Evolutionary conservation across 37 sponge, comb jelly and placozoan genomes (phyloP).

Genomic region (Bolinopsis microptera): DNA sequence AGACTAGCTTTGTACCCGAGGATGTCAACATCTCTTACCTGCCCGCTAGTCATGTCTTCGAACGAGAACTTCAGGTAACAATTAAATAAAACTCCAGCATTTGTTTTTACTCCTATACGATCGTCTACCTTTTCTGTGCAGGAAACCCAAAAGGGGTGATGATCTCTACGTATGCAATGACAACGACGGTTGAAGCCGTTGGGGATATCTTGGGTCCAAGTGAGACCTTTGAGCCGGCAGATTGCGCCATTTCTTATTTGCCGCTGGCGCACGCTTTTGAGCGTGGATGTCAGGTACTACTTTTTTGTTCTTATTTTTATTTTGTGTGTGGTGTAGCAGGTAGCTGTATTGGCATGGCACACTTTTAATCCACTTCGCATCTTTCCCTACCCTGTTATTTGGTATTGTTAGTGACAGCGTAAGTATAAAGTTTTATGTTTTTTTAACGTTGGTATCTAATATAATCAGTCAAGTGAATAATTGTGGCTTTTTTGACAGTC

Average conservation of each 20-base stretch:
- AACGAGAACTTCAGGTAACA: conserved; percentile 52
- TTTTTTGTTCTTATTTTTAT: too few relatives aligned
- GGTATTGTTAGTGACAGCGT: too few relatives aligned
- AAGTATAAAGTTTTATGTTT: too few relatives aligned
- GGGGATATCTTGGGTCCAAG: not conserved
- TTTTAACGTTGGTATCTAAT: too few relatives aligned
- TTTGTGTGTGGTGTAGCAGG: too few relatives aligned
- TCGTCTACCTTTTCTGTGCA: not conserved
- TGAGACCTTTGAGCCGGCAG: not conserved
- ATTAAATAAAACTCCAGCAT: not conserved
- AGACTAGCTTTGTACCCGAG: not conserved
- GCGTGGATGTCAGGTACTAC: conserved; percentile 69
- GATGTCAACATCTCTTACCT: conserved; percentile 67
- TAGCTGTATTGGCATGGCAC: too few relatives aligned
- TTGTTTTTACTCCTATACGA: not conserved
- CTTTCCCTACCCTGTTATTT: too few relatives aligned
- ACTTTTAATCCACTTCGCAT: too few relatives aligned
- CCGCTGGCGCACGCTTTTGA: conserved; percentile 96
- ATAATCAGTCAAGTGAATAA: too few relatives aligned
- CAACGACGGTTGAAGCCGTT: conserved; percentile 25
- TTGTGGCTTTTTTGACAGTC: too few relatives aligned
- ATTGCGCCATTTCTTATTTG: conserved; percentile 75
- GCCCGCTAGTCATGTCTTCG: conserved; percentile 63
- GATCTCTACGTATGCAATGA: not conserved
- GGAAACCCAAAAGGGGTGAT: conserved; percentile 53